Percentiles rank a stretch among this genome's conserved stretches.
Evolutionary conservation across 2,113 vertebrate genomes (phyloP).

Genomic region (Ochotona curzoniae): DNA sequence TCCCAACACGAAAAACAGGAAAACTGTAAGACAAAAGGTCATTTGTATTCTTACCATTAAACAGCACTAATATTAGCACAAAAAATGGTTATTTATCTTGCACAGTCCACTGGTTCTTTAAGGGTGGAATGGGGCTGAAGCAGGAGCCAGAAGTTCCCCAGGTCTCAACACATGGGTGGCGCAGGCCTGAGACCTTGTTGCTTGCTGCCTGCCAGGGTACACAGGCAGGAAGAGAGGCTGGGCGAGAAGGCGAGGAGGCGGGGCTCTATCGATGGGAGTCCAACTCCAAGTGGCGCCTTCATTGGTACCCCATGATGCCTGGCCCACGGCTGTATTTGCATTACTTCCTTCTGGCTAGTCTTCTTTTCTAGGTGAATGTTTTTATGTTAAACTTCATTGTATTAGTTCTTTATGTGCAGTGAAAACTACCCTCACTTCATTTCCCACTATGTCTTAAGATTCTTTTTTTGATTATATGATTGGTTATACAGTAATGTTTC

Average conservation of each 20-base stretch:
- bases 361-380: not conserved
- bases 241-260: too few species aligned
- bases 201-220: too few species aligned
- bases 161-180: too few species aligned
- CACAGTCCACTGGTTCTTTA: too few species aligned
- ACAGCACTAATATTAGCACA: not conserved
- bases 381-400: constrained; percentile 31
- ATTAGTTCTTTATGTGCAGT: not conserved
- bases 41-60: not conserved
- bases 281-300: too few species aligned
- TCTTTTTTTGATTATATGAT: not conserved
- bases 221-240: too few species aligned
- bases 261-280: too few species aligned
- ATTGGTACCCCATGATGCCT: too few species aligned
- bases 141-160: too few species aligned
- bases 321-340: not conserved
- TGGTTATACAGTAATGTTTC: not conserved
- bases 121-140: too few species aligned
- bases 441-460: not conserved
- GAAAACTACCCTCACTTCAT: not conserved
- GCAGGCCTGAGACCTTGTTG: too few species aligned
- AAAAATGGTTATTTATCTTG: too few species aligned
- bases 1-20: not conserved
- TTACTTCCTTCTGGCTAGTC: not conserved
- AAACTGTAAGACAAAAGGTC: not conserved